Percentiles rank a stretch among this genome's conserved stretches.
Evolutionary conservation across 2,888 invertebrate species (phyloP).

Genomic region (Oegoconia quadripuncta): DNA sequence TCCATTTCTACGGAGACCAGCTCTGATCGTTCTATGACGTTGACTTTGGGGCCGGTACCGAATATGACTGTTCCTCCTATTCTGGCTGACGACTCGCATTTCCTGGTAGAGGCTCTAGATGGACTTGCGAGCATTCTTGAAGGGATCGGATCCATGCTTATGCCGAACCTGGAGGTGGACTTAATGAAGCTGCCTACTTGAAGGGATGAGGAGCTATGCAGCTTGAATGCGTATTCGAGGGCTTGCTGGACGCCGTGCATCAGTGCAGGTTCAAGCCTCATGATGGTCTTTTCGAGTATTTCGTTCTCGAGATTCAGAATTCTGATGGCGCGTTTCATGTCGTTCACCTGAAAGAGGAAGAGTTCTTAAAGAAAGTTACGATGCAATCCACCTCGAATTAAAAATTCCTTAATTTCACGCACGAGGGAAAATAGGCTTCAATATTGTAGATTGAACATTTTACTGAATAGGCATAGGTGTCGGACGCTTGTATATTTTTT

Average conservation of each 20-base stretch:
- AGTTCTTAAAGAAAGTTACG: background rate
- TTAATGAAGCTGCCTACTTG: slow-evolving; percentile 44
- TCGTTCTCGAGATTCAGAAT: slow-evolving; percentile 71
- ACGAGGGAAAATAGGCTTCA: too few relatives aligned
- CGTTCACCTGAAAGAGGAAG: slow-evolving; percentile 35
- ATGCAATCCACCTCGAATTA: too few relatives aligned
- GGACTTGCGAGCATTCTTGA: slow-evolving; percentile 45
- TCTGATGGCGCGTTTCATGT: slow-evolving; percentile 46
- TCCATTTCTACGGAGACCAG: slow-evolving; percentile 73
- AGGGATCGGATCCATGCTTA: too few relatives aligned
- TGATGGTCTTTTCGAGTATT: slow-evolving; percentile 67
- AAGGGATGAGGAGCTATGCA: slow-evolving; percentile 40
- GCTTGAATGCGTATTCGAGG: slow-evolving; percentile 51
- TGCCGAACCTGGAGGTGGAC: slow-evolving; percentile 41
- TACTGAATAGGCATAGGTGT: too few relatives aligned
- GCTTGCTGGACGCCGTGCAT: slow-evolving; percentile 69
- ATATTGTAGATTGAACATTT: too few relatives aligned
- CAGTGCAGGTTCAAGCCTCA: slow-evolving; percentile 61
- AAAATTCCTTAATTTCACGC: too few relatives aligned
- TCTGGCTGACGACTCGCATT: slow-evolving; percentile 55
- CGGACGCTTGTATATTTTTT: too few relatives aligned
- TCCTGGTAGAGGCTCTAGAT: slow-evolving; percentile 26
- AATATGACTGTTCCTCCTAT: slow-evolving; percentile 51
- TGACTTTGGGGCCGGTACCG: slow-evolving; percentile 62
- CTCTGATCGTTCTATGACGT: slow-evolving; percentile 71